These are phyloP conservation scores for Macrotrachela quadricornifera DNA, from an alignment of 1,140 invertebrate species.

Conservation along the genomic window DNA sequence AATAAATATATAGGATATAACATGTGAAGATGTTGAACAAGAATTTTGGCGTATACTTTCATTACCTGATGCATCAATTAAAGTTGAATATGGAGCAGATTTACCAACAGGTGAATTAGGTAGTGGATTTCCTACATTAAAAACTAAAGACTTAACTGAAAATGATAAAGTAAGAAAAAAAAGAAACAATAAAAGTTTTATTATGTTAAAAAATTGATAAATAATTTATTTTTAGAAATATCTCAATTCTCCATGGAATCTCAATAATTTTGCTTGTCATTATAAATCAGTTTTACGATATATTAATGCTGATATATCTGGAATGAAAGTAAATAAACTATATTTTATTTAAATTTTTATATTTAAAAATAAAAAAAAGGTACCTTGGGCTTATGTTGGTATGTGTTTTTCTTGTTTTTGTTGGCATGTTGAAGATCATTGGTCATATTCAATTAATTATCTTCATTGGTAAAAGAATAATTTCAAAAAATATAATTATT, in stretches of 20 bases:
- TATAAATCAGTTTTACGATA: slow-evolving; percentile 78
- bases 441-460: slow-evolving; percentile 99
- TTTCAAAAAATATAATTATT: too few relatives aligned
- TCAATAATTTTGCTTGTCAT: slow-evolving; percentile 84
- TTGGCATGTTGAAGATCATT: slow-evolving; percentile 98
- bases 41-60: slow-evolving; percentile 96
- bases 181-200: too few relatives aligned
- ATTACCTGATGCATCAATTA: slow-evolving; percentile 83
- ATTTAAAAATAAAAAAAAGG: too few relatives aligned
- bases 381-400: slow-evolving; percentile 95
- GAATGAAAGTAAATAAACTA: slow-evolving; percentile 41
- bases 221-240: slow-evolving; percentile 44
- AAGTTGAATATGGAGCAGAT: slow-evolving; percentile 95
- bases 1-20: not conserved
- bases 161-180: not conserved
- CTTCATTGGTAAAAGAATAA: slow-evolving; percentile 47
- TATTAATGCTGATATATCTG: slow-evolving; percentile 92
- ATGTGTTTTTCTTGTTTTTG: slow-evolving; percentile 99
- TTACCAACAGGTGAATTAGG: slow-evolving; percentile 92
- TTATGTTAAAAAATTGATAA: too few relatives aligned
- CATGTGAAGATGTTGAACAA: slow-evolving; percentile 50
- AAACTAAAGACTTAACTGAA: not conserved
- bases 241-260: slow-evolving; percentile 82
- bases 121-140: slow-evolving; percentile 88
- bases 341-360: too few relatives aligned